Conservation (phyloP, 2,113 vertebrate species). For the Xyrauchen texanus region DNA sequence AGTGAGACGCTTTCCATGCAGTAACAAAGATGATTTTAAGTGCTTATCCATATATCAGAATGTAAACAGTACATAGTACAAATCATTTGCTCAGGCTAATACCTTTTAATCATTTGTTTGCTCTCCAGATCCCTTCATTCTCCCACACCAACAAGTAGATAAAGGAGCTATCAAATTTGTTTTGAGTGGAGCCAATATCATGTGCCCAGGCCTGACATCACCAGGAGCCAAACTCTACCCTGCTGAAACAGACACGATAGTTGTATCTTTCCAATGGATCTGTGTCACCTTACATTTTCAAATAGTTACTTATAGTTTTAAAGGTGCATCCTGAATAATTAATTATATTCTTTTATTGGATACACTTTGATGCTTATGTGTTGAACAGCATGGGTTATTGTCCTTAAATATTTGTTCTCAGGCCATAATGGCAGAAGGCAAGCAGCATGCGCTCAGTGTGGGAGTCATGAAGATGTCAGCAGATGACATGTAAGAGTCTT, state of each 20-base stretch:
- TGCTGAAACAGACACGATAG: conserved; percentile 84
- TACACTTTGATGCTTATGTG: background rate
- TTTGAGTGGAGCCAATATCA: conserved; percentile 96
- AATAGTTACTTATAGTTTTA: background rate
- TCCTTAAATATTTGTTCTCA: conserved; percentile 68
- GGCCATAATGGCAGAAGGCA: conserved; percentile 98
- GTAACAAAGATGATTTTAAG: too few relatives aligned
- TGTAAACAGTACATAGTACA: background rate
- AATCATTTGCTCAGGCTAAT: background rate
- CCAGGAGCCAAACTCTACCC: conserved; percentile 94
- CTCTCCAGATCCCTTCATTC: conserved; percentile 90
- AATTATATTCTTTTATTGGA: background rate
- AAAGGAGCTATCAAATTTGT: conserved; percentile 99
- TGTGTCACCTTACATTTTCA: background rate
- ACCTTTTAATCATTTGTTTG: conserved; percentile 27
- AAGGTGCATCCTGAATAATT: background rate
- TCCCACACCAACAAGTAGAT: conserved; percentile 97
- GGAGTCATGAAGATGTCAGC: conserved; percentile 97
- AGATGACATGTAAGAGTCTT: conserved; percentile 86
- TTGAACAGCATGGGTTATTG: background rate
- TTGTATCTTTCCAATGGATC: conserved; percentile 85
- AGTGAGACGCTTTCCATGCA: too few relatives aligned
- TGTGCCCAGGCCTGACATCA: conserved; percentile 95
- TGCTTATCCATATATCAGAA: too few relatives aligned
- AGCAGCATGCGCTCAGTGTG: conserved; percentile 92